Evolutionary conservation across 2,797 vertebrate genomes (phyloP).

Genomic region (Schizopygopsis malacanthus): DNA sequence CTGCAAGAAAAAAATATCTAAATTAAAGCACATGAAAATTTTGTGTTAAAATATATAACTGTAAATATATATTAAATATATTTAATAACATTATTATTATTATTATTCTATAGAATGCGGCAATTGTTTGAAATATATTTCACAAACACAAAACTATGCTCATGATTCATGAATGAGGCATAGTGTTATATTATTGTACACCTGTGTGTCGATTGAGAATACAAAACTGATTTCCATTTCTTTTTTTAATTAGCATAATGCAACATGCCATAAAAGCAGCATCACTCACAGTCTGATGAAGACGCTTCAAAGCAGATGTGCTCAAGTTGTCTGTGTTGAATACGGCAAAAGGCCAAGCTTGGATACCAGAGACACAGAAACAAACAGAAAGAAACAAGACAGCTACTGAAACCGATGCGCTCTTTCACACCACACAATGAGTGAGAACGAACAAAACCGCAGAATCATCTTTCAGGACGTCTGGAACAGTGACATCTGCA

Average conservation of each 20-base stretch:
- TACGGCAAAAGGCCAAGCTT: conserved; percentile 22
- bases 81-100: not conserved
- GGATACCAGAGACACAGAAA: conserved; percentile 26
- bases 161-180: not conserved
- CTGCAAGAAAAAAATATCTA: no score
- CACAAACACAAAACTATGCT: not conserved
- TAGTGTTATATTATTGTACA: not conserved
- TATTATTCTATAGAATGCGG: not conserved
- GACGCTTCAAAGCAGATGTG: conserved; percentile 32
- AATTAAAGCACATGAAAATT: no score
- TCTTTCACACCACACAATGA: conserved; percentile 29
- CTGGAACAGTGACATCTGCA: not conserved
- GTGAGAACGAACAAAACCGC: conserved; percentile 22
- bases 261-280: not conserved
- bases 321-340: conserved; percentile 31
- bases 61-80: not conserved
- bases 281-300: conserved; percentile 17
- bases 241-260: not conserved
- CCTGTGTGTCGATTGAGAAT: not conserved
- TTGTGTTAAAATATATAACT: no score
- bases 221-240: not conserved
- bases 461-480: conserved; percentile 11
- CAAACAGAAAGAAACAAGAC: conserved; percentile 14
- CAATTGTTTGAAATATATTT: not conserved
- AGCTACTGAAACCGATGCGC: conserved; percentile 43